Base-by-base conservation (phyloP, 2,113 vertebrate species). In the Alethe castanea region DNA sequence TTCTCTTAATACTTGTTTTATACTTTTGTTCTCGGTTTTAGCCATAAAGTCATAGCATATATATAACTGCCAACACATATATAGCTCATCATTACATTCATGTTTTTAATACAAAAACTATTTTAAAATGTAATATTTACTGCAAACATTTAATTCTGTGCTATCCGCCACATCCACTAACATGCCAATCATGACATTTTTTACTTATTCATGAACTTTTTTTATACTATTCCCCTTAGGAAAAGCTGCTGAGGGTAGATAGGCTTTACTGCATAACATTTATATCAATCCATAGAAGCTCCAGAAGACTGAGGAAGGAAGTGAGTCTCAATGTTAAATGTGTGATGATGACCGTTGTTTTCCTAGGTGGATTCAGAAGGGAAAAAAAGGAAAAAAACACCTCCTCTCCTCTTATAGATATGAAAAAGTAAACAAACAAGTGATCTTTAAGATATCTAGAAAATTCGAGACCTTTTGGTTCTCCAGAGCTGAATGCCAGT, bases 161-260 rank as follows among this genome's bases (percentile, higher is more conserved):
- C 6, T 45, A 11, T 36, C 24, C 18, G 31, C 4, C 20, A 59
- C 1, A 0, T 3, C 40, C 15, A 67, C 6, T 31, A 59, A 9
- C 7, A 31, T 0, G 0, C 1, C 22, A 76, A n/a, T 71, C 13
- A 38, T 61, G 80, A 14, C 0, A 18, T 74, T 40, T 54, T 73
- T 44, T 44, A 11, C 10, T 42, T 66, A 48, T 38, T 8, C 28
- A n/a, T 48, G 14, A 3, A 38, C 13, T 17, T 8, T 52, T 72
- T 65, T 86, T 40, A 53, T 35, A 13, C 1, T 57, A 20, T 44
- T 52, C 4, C 1, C 7, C 25, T 64, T 17, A 62, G 38, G 9
- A 79, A 76, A 80, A 59, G 12, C 14, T 1, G 12, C 26, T 38
- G 24, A 45, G 1, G 5, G 12, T 26, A 59, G 19, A 36, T 1